Evolutionary conservation across 2,113 vertebrate genomes (phyloP).

Genomic region (Zosterops japonicus): DNA sequence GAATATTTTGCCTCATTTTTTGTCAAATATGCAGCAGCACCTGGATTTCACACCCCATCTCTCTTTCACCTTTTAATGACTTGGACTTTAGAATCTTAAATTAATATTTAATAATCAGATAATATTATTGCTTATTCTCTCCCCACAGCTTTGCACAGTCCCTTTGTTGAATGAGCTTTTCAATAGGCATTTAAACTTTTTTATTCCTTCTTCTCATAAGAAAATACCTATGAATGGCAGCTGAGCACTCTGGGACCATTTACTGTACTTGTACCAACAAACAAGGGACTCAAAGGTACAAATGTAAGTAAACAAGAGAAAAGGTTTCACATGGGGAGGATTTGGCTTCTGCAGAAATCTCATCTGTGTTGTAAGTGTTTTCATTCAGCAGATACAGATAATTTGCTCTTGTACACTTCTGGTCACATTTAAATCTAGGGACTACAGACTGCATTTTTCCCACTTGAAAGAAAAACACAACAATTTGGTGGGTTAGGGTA

Average conservation of each 20-base stretch:
- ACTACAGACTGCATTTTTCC: neutral
- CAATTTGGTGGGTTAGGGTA: neutral
- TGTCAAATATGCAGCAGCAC: neutral
- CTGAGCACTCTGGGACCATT: conserved; percentile 86
- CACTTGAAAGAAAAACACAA: neutral
- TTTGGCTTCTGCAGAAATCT: neutral
- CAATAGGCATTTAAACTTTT: neutral
- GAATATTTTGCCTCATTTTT: neutral
- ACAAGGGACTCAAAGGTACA: conserved; percentile 79
- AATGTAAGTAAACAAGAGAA: conserved; percentile 70
- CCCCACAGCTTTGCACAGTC: neutral
- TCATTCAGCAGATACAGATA: neutral
- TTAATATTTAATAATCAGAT: neutral
- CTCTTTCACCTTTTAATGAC: neutral
- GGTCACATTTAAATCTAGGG: neutral
- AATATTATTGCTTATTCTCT: neutral
- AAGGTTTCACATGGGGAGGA: neutral
- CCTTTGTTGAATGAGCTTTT: neutral
- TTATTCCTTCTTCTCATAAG: conserved; percentile 61
- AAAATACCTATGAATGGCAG: conserved; percentile 79
- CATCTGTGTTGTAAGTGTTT: neutral
- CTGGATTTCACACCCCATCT: neutral
- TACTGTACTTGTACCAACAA: conserved; percentile 85
- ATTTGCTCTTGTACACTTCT: neutral
- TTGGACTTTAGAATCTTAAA: neutral